Evolutionary conservation across 2,888 invertebrate genomes (phyloP).

Genomic region (Endomychus coccineus): DNA sequence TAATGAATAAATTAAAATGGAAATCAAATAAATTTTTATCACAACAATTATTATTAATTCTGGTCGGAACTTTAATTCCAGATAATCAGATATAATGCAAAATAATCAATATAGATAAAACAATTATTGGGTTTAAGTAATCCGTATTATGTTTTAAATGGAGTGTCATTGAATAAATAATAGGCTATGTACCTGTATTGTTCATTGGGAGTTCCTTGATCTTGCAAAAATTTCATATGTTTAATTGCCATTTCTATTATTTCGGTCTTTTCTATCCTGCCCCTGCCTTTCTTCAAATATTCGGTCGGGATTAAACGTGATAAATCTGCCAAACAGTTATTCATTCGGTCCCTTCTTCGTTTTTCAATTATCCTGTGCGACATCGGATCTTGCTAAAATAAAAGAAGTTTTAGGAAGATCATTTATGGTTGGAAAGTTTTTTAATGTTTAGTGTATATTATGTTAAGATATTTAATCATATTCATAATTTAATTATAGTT

Average conservation of each 20-base stretch:
- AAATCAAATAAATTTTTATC: too few relatives aligned
- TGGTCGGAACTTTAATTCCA: too few relatives aligned
- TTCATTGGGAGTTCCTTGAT: conserved; percentile 43
- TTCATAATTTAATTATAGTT: too few relatives aligned
- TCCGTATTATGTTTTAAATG: too few relatives aligned
- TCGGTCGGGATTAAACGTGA: conserved; percentile 88
- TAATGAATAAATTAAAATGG: too few relatives aligned
- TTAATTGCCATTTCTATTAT: conserved; percentile 97
- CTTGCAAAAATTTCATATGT: conserved; percentile 85
- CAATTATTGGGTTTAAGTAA: too few relatives aligned
- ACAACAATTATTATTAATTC: too few relatives aligned
- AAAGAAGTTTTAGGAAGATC: conserved; percentile 7
- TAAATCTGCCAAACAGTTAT: conserved; percentile 90
- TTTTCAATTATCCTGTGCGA: conserved; percentile 98
- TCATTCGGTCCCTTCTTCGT: conserved; percentile 91
- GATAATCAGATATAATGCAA: too few relatives aligned
- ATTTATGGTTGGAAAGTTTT: neutral
- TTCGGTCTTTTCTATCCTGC: conserved; percentile 94
- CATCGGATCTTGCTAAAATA: conserved; percentile 80
- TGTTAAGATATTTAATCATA: neutral
- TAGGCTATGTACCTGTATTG: conserved; percentile 40
- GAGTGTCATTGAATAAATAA: too few relatives aligned
- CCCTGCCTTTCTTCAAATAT: conserved; percentile 90
- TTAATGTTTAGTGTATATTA: neutral
- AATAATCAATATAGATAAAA: too few relatives aligned